Conservation (phyloP, 1,140 invertebrate genomes). For the Solenopsis fugax region DNA sequence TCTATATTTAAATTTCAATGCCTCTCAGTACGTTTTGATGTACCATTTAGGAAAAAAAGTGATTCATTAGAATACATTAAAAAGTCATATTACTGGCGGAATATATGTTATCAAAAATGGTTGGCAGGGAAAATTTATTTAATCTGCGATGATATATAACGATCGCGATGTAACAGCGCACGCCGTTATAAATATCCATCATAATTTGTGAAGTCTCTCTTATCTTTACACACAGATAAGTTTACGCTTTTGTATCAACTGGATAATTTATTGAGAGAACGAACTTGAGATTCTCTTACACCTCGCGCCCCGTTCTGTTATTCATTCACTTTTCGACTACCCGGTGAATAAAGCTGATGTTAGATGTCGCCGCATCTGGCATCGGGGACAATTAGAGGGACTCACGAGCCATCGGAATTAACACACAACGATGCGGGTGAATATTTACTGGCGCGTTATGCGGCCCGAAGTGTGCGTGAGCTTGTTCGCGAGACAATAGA, state of each 20-base stretch:
- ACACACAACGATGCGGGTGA: slow-evolving; percentile 15
- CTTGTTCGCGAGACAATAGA: slow-evolving; percentile 78
- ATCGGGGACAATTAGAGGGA: slow-evolving; percentile 52
- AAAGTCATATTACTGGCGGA: slow-evolving; percentile 17
- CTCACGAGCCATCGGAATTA: slow-evolving; percentile 41
- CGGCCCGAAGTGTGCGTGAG: slow-evolving; percentile 28
- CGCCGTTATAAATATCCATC: slow-evolving; percentile 23
- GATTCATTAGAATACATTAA: slow-evolving; percentile 41
- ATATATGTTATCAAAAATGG: slow-evolving; percentile 39
- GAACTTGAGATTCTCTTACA: neutral
- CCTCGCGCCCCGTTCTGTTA: neutral
- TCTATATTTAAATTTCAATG: slow-evolving; percentile 56
- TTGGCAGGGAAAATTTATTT: slow-evolving; percentile 24
- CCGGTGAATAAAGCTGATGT: neutral
- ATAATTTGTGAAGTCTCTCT: slow-evolving; percentile 30
- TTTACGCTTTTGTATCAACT: neutral
- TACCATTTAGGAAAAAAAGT: slow-evolving; percentile 10
- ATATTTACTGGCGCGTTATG: slow-evolving; percentile 68
- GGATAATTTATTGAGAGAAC: slow-evolving; percentile 2
- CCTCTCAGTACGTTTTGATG: slow-evolving; percentile 36
- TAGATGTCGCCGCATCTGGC: neutral
- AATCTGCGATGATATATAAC: slow-evolving; percentile 23
- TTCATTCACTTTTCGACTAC: neutral
- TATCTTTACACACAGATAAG: slow-evolving; percentile 27
- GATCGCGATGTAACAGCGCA: slow-evolving; percentile 10